Conservation (phyloP, 1,140 invertebrate genomes). For the Stegodyphus mimosarum region DNA sequence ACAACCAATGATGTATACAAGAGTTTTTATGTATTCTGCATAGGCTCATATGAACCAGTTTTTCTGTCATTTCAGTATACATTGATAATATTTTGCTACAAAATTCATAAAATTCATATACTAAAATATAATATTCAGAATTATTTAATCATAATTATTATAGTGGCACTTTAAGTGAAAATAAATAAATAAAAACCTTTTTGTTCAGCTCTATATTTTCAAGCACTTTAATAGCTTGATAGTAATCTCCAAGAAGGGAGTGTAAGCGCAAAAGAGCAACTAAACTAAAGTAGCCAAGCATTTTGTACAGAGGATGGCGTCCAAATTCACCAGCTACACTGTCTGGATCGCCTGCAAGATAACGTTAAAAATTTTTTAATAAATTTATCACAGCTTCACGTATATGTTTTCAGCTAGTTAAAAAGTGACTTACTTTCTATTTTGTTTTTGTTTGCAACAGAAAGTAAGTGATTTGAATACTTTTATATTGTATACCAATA, state of each 20-base stretch:
- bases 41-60: too few relatives aligned
- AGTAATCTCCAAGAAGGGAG: constrained; percentile 97
- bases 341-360: constrained; percentile 83
- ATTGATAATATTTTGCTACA: too few relatives aligned
- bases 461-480: too few relatives aligned
- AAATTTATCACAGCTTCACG: background rate
- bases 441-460: too few relatives aligned
- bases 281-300: constrained; percentile 98
- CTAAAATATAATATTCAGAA: background rate
- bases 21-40: too few relatives aligned
- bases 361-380: background rate
- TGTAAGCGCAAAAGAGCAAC: constrained; percentile 95
- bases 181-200: constrained; percentile 74
- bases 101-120: background rate
- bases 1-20: too few relatives aligned
- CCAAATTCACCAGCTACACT: constrained; percentile 97
- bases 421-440: too few relatives aligned
- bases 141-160: background rate
- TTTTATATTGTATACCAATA: too few relatives aligned
- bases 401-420: too few relatives aligned
- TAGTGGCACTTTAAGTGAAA: too few relatives aligned
- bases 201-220: constrained; percentile 98
- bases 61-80: too few relatives aligned
- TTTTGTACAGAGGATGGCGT: constrained; percentile 95
- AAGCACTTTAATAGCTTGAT: constrained; percentile 97